phyloP scores from a whole-genome alignment of 2,888 invertebrate species.

The Magallana nippona region DNA sequence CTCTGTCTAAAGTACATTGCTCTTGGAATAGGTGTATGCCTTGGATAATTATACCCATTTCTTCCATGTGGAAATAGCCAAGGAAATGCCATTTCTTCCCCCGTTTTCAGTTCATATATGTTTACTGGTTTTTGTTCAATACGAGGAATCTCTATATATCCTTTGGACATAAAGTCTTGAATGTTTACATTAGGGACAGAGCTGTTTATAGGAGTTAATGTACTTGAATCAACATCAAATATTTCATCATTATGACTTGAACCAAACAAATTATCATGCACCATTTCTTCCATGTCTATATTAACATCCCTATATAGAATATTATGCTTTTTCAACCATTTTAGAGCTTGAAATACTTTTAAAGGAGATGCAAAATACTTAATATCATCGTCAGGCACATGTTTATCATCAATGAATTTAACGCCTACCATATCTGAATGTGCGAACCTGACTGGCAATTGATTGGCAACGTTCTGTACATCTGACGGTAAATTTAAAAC shows the following conservation, averaged over 20 bases:
- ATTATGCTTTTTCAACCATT: slow-evolving; percentile 52
- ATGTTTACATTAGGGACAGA: slow-evolving; percentile 42
- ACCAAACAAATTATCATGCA: not conserved
- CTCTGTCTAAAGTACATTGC: slow-evolving; percentile 40
- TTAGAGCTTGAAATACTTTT: slow-evolving; percentile 40
- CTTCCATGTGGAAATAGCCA: slow-evolving; percentile 44
- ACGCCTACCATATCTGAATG: not conserved
- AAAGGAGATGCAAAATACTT: not conserved
- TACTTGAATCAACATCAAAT: slow-evolving; percentile 35
- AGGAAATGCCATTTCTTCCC: slow-evolving; percentile 48
- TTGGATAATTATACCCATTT: slow-evolving; percentile 39
- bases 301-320: slow-evolving; percentile 41
- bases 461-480: not conserved
- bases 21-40: slow-evolving; percentile 10
- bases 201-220: slow-evolving; percentile 41
- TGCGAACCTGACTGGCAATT: not conserved
- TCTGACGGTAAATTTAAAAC: slow-evolving; percentile 48
- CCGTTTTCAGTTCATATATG: slow-evolving; percentile 33
- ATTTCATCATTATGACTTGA: not conserved
- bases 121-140: slow-evolving; percentile 23
- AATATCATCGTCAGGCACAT: not conserved
- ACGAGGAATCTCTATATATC: not conserved
- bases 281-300: not conserved
- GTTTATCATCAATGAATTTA: not conserved
- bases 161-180: slow-evolving; percentile 3